Evolutionary conservation across 1,140 invertebrate genomes (phyloP).

Genomic region (Acromyrmex heyeri): DNA sequence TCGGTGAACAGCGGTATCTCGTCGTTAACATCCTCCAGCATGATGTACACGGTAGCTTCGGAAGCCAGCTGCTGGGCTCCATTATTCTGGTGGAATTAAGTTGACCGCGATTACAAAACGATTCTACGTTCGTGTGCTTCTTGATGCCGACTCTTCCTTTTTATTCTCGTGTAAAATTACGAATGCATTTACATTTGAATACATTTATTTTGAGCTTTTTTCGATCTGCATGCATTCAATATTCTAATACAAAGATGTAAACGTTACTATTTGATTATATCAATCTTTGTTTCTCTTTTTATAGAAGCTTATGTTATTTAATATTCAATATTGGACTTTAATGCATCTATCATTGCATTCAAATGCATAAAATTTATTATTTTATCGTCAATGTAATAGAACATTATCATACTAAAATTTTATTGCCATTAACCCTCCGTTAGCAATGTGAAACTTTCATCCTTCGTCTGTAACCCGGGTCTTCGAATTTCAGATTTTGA

Average conservation of each 20-base stretch:
- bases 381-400: not conserved
- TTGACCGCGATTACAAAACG: constrained; percentile 29
- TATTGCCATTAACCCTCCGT: not conserved
- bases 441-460: too few relatives aligned
- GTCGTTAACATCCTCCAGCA: constrained; percentile 98
- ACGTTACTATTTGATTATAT: not conserved
- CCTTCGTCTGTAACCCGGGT: too few relatives aligned
- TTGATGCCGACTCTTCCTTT: not conserved
- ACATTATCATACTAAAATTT: not conserved
- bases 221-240: not conserved
- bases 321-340: not conserved
- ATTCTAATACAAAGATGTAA: not conserved
- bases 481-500: too few relatives aligned
- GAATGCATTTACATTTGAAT: not conserved
- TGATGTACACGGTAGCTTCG: constrained; percentile 97
- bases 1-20: constrained; percentile 98
- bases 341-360: not conserved
- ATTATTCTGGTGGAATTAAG: constrained; percentile 92
- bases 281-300: not conserved
- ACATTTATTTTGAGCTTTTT: not conserved
- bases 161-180: not conserved
- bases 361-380: not conserved
- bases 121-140: not conserved
- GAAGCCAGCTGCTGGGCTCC: constrained; percentile 97
- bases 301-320: not conserved